A percentile compares a stretch with the other conserved stretches of the same genome.
phyloP scores from a whole-genome alignment of 2,888 invertebrate genomes.

The Pollenia labialis region DNA sequence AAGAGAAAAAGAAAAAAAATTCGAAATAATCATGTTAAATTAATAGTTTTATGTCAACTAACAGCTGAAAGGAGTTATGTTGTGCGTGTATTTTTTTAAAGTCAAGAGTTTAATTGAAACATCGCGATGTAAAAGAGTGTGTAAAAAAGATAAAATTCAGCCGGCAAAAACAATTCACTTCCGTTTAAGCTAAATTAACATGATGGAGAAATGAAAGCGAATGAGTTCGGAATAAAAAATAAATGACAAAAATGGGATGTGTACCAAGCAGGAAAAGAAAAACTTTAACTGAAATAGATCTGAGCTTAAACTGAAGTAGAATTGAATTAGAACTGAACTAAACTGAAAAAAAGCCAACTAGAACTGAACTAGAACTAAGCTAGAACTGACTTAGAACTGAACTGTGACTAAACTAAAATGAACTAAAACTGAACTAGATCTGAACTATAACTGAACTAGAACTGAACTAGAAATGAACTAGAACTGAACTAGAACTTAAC shows the following conservation, averaged over 20 bases:
- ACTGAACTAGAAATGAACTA: too few relatives aligned
- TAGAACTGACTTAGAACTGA: too few relatives aligned
- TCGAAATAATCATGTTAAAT: slow-evolving; percentile 56
- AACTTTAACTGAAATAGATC: too few relatives aligned
- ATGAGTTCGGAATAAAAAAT: neutral
- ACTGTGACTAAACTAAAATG: too few relatives aligned
- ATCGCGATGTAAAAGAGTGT: slow-evolving; percentile 23
- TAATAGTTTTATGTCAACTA: slow-evolving; percentile 66
- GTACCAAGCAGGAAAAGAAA: neutral
- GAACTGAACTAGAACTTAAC: too few relatives aligned
- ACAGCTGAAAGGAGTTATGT: slow-evolving; percentile 40
- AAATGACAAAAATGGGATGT: neutral
- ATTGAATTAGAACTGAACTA: too few relatives aligned
- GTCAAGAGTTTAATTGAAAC: slow-evolving; percentile 64
- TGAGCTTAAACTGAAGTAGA: too few relatives aligned
- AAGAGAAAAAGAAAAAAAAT: slow-evolving; percentile 3
- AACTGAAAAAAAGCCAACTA: too few relatives aligned
- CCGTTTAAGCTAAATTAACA: slow-evolving; percentile 65
- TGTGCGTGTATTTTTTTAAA: slow-evolving; percentile 34
- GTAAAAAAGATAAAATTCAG: neutral
- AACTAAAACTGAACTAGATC: too few relatives aligned
- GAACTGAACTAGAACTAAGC: too few relatives aligned
- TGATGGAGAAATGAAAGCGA: slow-evolving; percentile 33
- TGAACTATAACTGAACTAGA: too few relatives aligned
- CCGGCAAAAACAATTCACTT: slow-evolving; percentile 48